Percentiles rank a stretch among this genome's conserved stretches.
Conservation (phyloP, 2,797 vertebrate genomes). For the Xerus rutilus region DNA sequence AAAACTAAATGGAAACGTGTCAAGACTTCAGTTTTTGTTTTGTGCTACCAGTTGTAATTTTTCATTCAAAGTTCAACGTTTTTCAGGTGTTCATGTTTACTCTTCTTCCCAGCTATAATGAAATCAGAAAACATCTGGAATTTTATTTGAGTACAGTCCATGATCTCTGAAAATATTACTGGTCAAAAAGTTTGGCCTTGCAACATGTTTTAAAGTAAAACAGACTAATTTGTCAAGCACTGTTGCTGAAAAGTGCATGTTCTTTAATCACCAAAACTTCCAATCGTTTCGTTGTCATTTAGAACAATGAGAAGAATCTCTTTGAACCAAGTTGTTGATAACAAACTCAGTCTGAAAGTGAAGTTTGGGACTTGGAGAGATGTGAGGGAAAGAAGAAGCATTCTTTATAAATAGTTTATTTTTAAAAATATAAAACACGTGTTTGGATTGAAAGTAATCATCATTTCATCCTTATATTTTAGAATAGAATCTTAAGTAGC, state of each 20-base stretch:
- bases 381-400: conserved; percentile 25
- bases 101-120: background rate
- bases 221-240: conserved; percentile 63
- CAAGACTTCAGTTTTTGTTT: background rate
- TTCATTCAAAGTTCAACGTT: background rate
- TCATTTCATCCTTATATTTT: conserved; percentile 53
- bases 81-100: conserved; percentile 51
- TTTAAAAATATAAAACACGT: conserved; percentile 56
- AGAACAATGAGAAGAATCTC: conserved; percentile 71
- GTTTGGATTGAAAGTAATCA: conserved; percentile 69
- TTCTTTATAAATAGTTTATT: conserved; percentile 65
- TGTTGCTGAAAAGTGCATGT: conserved; percentile 1
- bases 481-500: conserved; percentile 31
- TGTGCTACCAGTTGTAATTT: background rate
- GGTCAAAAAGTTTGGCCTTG: conserved; percentile 49
- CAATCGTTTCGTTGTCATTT: conserved; percentile 27
- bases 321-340: conserved; percentile 73
- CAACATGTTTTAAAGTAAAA: conserved; percentile 57
- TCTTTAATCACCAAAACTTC: conserved; percentile 66
- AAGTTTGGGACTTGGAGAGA: conserved; percentile 36
- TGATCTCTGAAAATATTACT: conserved; percentile 70
- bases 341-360: conserved; percentile 27
- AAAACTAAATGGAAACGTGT: background rate
- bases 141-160: background rate
- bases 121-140: conserved; percentile 60